phyloP scores from a whole-genome alignment of 2,888 invertebrate species.

The Hemicrepidius hirtus region DNA sequence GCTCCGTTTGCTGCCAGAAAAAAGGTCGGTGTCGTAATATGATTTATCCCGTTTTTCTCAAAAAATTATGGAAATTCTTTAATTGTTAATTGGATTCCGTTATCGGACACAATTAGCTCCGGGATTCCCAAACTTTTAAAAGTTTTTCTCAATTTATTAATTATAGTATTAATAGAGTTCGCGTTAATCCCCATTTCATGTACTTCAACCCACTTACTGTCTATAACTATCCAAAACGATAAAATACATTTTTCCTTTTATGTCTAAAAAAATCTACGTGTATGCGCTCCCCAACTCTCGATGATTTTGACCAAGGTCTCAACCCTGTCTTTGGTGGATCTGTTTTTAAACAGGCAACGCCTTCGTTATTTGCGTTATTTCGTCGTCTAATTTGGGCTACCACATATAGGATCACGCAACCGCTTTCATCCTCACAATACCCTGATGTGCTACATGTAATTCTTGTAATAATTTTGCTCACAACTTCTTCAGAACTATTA shows the following conservation, averaged over 20 bases:
- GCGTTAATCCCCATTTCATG: background rate
- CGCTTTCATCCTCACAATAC: background rate
- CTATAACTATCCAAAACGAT: background rate
- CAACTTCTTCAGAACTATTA: background rate
- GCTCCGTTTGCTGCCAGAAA: too few species aligned
- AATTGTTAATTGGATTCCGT: background rate
- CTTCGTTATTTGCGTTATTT: too few species aligned
- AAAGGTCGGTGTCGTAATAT: background rate
- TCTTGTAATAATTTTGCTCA: background rate
- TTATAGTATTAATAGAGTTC: too few species aligned
- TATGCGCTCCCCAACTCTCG: background rate
- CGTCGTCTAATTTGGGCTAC: background rate
- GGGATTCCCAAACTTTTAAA: too few species aligned
- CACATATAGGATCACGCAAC: background rate
- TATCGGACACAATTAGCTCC: background rate
- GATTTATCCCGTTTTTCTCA: background rate
- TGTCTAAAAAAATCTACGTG: background rate
- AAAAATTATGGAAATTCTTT: background rate
- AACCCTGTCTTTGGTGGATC: background rate
- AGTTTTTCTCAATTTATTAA: too few species aligned
- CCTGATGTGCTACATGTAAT: background rate
- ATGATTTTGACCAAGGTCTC: background rate
- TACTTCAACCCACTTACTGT: background rate
- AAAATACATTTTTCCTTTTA: background rate
- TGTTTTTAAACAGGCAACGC: too few species aligned